Evolutionary conservation across 1,140 invertebrate genomes (phyloP).

Genomic region (Zaprionus africanus): DNA sequence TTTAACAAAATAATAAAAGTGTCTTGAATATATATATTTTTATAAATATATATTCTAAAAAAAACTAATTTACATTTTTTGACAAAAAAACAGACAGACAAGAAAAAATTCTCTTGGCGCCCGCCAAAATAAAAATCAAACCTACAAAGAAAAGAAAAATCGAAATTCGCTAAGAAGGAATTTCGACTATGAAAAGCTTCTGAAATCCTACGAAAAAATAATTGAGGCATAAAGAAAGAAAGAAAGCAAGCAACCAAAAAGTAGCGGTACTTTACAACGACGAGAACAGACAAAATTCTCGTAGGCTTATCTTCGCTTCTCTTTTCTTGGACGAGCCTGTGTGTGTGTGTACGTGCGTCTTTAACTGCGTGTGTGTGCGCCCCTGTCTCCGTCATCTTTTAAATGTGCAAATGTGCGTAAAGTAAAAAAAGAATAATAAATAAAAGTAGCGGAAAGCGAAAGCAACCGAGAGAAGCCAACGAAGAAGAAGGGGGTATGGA

Average conservation of each 20-base stretch:
- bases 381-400: not conserved
- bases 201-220: not conserved
- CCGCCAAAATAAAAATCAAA: constrained; percentile 8
- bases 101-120: constrained; percentile 7
- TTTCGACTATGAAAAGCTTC: not conserved
- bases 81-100: not conserved
- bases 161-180: not conserved
- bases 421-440: not conserved
- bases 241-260: constrained; percentile 21
- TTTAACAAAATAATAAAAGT: constrained; percentile 19
- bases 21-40: not conserved
- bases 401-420: constrained; percentile 11
- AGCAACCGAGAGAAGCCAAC: constrained; percentile 14
- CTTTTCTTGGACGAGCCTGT: not conserved
- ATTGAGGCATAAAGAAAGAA: constrained; percentile 16
- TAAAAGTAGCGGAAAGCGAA: constrained; percentile 2
- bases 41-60: not conserved
- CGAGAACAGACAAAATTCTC: not conserved
- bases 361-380: not conserved
- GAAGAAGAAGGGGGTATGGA: constrained; percentile 10
- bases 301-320: not conserved
- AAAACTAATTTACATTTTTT: not conserved
- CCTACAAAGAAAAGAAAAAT: constrained; percentile 4
- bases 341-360: not conserved
- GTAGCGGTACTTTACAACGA: constrained; percentile 3